Evolutionary conservation across 2,888 invertebrate species (phyloP), one percentile per base, ranked within the genome.

Genomic region (Crepidodera aurea): DNA sequence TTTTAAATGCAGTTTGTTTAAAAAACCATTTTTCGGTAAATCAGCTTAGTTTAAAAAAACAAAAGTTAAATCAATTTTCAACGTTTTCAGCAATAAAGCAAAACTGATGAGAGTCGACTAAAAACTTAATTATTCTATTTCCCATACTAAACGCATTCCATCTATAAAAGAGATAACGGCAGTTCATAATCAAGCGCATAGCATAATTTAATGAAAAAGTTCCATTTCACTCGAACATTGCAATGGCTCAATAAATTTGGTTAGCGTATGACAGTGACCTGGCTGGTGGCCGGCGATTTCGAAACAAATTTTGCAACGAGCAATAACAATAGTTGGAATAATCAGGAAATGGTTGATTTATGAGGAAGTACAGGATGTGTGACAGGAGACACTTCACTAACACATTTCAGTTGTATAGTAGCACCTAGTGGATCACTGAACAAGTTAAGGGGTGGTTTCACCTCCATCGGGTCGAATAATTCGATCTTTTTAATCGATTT

Each of bases 271-370:
- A 62, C 65, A 48, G 32, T 34, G 18, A 44, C 58, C 55, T 27
- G 59, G 29, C 12, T 12, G 39, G 18, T n/a, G 13, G 18, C 16
- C 32, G 42, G n/a, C 54, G 44, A 44, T 54, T 54, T 29, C 12
- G 18, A 44, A 54, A 54, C 54, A 54, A 42, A 75, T 75, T 75
- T 75, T 69, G 71, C 72, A 73, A 70, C 71, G 72, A 73, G 73
- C 72, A 73, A 70, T 72, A 72, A 73, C 75, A 75, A 74, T 71
- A 68, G 70, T 71, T 64, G 69, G 69, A 73, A 68, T 71, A 69
- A 71, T 71, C 70, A 68, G 71, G 74, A 75, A 74, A 71, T 68
- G 69, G 54, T 39, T 77, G 76, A 78, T 77, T 78, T 78, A 78
- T 75, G 60, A 67, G 70, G 70, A 62, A 65, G 62, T 56, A 68